Conservation (phyloP, 2,113 vertebrate genomes). For the Fregata magnificens region DNA sequence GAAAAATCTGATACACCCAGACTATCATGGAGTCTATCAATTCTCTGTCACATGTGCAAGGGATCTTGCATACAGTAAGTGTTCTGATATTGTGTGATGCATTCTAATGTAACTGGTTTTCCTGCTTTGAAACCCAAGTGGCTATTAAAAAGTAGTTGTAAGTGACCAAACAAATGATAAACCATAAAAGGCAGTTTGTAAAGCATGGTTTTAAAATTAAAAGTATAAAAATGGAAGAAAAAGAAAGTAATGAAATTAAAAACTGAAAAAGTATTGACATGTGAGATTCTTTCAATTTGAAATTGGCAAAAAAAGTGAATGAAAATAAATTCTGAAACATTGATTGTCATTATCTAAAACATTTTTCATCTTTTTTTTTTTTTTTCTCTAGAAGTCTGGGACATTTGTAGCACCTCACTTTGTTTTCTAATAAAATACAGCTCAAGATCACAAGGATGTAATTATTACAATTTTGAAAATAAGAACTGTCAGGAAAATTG, state of each 20-base stretch:
- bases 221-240: background rate
- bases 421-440: background rate
- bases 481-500: background rate
- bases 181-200: background rate
- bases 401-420: background rate
- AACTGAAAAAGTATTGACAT: background rate
- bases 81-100: background rate
- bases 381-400: background rate
- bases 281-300: background rate
- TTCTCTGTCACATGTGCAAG: background rate
- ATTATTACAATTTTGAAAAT: background rate
- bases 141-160: background rate
- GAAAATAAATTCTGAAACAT: background rate
- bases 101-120: background rate
- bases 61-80: background rate
- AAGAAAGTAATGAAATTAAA: background rate
- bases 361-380: background rate
- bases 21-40: background rate
- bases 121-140: background rate
- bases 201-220: background rate
- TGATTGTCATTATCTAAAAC: background rate
- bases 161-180: background rate
- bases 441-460: background rate
- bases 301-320: background rate
- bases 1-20: background rate